phyloP scores from a whole-genome alignment of 2,888 invertebrate species.

The Phorcus lineatus region DNA sequence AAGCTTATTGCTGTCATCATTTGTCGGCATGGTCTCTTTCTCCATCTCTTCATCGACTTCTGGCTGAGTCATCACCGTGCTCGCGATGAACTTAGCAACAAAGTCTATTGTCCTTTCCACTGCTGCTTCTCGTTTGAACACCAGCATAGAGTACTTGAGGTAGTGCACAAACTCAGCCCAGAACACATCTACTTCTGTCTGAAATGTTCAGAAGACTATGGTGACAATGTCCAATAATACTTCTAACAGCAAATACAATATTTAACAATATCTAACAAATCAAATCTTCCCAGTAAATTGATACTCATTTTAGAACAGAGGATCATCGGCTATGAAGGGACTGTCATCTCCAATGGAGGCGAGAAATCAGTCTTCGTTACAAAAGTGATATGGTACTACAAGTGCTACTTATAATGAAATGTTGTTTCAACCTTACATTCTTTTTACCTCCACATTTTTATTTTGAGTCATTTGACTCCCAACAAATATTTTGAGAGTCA shows the following conservation, averaged over 20 bases:
- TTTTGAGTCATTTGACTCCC: too few species aligned
- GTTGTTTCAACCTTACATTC: too few species aligned
- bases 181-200: slow-evolving; percentile 80
- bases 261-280: too few species aligned
- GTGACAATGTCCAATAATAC: neutral
- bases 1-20: slow-evolving; percentile 77
- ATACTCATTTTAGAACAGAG: too few species aligned
- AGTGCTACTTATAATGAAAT: too few species aligned
- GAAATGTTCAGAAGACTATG: slow-evolving; percentile 50
- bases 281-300: too few species aligned
- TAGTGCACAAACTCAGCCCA: slow-evolving; percentile 81
- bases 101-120: slow-evolving; percentile 84
- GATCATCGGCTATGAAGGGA: too few species aligned
- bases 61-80: slow-evolving; percentile 53
- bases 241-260: neutral
- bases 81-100: slow-evolving; percentile 83
- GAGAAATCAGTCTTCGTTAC: too few species aligned
- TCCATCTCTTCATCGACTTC: slow-evolving; percentile 30
- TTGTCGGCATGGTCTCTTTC: slow-evolving; percentile 72
- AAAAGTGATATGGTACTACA: too few species aligned
- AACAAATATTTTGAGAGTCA: too few species aligned
- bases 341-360: too few species aligned
- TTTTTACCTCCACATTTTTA: too few species aligned
- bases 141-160: slow-evolving; percentile 81
- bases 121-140: slow-evolving; percentile 82